These are phyloP conservation scores for Bombus huntii DNA, from an alignment of 1,140 invertebrate genomes.

Conservation along the genomic window DNA sequence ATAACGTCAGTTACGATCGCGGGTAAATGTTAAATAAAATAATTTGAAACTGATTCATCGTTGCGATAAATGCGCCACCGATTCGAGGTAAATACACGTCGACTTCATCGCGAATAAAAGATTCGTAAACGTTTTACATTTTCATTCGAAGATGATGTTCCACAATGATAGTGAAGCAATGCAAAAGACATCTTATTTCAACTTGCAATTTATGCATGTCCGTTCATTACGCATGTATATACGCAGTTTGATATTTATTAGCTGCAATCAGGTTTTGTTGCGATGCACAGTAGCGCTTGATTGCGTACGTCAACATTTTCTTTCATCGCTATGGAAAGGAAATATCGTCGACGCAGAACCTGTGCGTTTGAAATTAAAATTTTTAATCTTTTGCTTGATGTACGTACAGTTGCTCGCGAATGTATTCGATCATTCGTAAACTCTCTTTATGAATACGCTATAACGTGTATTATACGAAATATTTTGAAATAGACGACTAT, in stretches of 20 bases:
- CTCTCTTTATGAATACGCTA: no score
- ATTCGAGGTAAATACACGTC: neutral
- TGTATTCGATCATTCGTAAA: no score
- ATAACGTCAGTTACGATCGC: slow-evolving; percentile 23
- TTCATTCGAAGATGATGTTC: no score
- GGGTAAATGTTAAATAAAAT: slow-evolving; percentile 34
- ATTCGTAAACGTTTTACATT: neutral
- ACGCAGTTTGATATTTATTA: neutral
- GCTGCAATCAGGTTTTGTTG: slow-evolving; percentile 7
- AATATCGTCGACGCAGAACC: neutral
- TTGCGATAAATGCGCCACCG: neutral
- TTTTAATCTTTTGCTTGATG: neutral
- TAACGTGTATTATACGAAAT: no score
- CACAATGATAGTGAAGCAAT: no score
- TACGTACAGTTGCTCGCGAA: neutral
- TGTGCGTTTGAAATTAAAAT: neutral
- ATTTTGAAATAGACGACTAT: no score
- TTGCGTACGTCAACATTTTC: neutral
- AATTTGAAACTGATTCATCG: slow-evolving; percentile 20
- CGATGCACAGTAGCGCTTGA: neutral
- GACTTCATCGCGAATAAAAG: neutral
- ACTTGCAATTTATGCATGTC: neutral
- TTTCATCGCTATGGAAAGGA: neutral
- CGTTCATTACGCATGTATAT: neutral
- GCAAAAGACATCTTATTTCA: slow-evolving; percentile 2